Conservation (phyloP, 37 sponge, comb jelly and placozoan genomes). For the Tethya wilhelma region DNA sequence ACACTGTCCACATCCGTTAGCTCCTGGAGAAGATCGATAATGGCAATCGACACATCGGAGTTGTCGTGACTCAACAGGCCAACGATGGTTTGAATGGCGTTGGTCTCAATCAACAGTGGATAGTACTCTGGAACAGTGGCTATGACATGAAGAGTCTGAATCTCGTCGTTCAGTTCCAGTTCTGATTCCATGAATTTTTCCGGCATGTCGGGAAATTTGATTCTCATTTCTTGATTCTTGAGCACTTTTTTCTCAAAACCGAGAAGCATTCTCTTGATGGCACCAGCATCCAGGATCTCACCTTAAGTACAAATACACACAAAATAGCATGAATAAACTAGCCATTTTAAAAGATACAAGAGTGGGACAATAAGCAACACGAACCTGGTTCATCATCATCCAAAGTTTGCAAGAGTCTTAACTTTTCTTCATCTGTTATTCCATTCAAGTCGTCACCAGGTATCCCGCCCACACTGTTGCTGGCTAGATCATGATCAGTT, state of each 20-base stretch:
- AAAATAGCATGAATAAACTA: background rate
- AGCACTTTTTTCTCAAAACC: slow-evolving; percentile 90
- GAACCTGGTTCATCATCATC: slow-evolving; percentile 71
- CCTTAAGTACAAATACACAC: background rate
- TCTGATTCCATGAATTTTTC: slow-evolving; percentile 98
- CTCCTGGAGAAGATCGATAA: slow-evolving; percentile 94
- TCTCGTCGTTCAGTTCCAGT: slow-evolving; percentile 92
- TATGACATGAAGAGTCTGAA: slow-evolving; percentile 86
- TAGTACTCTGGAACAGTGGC: slow-evolving; percentile 93
- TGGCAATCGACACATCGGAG: slow-evolving; percentile 85
- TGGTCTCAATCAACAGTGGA: slow-evolving; percentile 71
- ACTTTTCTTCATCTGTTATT: slow-evolving; percentile 77
- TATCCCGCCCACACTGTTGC: background rate
- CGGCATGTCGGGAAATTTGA: slow-evolving; percentile 93
- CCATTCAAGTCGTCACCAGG: slow-evolving; percentile 21
- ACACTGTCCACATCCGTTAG: slow-evolving; percentile 89
- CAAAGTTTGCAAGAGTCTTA: slow-evolving; percentile 66
- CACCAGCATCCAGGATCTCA: slow-evolving; percentile 75
- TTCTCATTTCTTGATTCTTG: slow-evolving; percentile 93
- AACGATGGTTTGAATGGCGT: slow-evolving; percentile 70
- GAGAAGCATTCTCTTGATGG: slow-evolving; percentile 87
- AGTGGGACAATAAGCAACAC: background rate
- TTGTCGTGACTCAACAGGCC: slow-evolving; percentile 91
- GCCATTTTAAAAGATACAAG: slow-evolving; percentile 1
- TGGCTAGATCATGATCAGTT: background rate